Conservation (phyloP, 2,113 vertebrate genomes). For the Cygnus atratus region DNA sequence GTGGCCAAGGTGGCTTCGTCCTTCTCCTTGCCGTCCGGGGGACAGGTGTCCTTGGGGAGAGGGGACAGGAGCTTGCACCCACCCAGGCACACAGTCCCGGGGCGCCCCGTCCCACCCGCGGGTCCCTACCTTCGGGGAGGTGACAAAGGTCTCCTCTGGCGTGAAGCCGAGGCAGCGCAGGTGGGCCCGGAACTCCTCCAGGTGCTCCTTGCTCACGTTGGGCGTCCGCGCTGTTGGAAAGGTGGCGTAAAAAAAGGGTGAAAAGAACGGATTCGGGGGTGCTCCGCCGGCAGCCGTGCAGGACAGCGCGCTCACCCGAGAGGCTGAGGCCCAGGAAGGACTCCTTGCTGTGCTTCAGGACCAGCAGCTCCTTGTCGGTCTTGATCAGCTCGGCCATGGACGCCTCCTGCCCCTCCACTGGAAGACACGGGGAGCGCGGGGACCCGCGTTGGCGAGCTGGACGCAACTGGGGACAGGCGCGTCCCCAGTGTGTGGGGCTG, state of each 20-base stretch:
- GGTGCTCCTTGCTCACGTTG: constrained; percentile 9
- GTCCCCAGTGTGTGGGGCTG: fast-evolving
- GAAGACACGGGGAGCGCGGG: neutral
- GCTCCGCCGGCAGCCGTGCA: too few species aligned
- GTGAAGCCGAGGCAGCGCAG: constrained; percentile 33
- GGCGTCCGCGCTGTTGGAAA: neutral
- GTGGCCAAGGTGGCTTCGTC: neutral
- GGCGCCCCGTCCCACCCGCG: neutral
- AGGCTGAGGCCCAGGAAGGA: neutral
- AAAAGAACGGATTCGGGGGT: too few species aligned
- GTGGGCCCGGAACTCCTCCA: constrained; percentile 25
- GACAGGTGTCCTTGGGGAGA: neutral
- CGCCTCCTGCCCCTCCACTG: fast-evolving
- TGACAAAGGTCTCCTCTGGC: neutral
- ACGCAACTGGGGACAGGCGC: fast-evolving
- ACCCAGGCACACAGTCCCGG: neutral
- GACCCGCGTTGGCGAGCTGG: fast-evolving
- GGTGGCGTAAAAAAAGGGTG: fast-evolving
- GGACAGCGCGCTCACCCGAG: constrained; percentile 1
- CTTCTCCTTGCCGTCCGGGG: neutral
- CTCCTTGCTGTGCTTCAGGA: neutral
- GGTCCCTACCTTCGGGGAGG: neutral
- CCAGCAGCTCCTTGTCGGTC: neutral
- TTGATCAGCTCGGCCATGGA: neutral
- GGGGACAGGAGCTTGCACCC: neutral